Percentiles rank a stretch among this genome's conserved stretches.
phyloP scores from a whole-genome alignment of 2,888 invertebrate genomes.

The Willowsia nigromaculata region DNA sequence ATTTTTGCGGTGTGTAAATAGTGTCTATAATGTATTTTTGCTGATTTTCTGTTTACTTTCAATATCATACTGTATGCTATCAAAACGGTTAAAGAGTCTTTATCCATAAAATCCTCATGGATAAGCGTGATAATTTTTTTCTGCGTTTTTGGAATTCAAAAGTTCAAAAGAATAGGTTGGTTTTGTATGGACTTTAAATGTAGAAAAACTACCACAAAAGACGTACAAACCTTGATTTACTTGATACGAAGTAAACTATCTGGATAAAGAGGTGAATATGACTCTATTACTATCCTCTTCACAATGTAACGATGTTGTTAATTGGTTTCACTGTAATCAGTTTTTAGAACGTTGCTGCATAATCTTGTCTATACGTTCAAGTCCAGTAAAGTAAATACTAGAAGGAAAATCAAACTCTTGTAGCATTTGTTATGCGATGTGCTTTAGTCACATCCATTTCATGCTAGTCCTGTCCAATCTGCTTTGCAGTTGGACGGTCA shows the following conservation, averaged over 20 bases:
- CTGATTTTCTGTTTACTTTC: constrained; percentile 26
- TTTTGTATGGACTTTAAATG: not conserved
- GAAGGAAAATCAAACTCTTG: not conserved
- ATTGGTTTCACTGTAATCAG: not conserved
- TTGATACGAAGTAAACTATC: too few species aligned
- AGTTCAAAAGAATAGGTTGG: not conserved
- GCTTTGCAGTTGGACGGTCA: not conserved
- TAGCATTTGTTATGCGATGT: not conserved
- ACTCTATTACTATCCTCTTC: too few species aligned
- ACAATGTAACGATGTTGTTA: not conserved
- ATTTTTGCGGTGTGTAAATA: not conserved
- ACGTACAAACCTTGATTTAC: too few species aligned
- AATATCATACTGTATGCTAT: not conserved
- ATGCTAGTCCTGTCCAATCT: not conserved
- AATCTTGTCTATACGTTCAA: not conserved
- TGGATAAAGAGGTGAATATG: too few species aligned
- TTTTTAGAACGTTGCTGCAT: not conserved
- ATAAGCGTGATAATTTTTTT: not conserved
- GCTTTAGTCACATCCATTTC: not conserved
- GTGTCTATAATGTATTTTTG: not conserved
- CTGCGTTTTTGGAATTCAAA: too few species aligned
- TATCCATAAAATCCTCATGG: not conserved
- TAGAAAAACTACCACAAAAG: too few species aligned
- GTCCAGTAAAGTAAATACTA: not conserved
- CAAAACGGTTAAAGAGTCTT: not conserved